These are phyloP conservation scores for Channa striata DNA, from an alignment of 2,797 vertebrate genomes.

Conservation along the genomic window DNA sequence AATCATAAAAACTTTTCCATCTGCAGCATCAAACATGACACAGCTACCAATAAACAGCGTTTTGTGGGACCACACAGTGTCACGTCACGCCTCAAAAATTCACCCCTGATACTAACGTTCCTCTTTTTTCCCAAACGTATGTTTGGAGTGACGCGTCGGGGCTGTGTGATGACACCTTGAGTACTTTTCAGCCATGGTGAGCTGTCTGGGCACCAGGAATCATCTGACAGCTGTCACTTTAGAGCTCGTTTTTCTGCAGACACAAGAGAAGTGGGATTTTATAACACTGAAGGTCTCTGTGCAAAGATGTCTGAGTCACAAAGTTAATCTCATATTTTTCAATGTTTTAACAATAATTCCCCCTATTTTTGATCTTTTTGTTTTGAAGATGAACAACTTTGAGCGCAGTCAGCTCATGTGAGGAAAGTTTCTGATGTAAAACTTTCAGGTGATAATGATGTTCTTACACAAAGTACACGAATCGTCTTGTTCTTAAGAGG, in stretches of 20 bases:
- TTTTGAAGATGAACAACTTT: neutral
- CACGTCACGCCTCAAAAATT: too few species aligned
- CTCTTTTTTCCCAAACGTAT: neutral
- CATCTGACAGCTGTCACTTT: conserved; percentile 57
- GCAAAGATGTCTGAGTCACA: neutral
- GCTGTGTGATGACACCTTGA: conserved; percentile 39
- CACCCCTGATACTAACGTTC: neutral
- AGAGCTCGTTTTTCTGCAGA: conserved; percentile 20
- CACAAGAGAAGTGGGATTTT: conserved; percentile 17
- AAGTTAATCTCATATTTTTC: too few species aligned
- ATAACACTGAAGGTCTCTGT: conserved; percentile 14
- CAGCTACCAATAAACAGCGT: neutral
- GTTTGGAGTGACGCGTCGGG: conserved; percentile 19
- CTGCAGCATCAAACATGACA: too few species aligned
- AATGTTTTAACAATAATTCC: too few species aligned
- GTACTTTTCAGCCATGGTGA: conserved; percentile 31
- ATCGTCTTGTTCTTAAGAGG: neutral
- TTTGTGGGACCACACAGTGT: neutral
- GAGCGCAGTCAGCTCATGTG: neutral
- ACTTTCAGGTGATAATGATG: neutral
- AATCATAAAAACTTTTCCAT: too few species aligned
- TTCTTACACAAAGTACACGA: neutral
- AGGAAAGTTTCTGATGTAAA: neutral
- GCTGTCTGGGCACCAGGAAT: conserved; percentile 33
- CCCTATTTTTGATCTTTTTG: too few species aligned